Evolutionary conservation across 2,113 vertebrate species (phyloP).

Genomic region (Halcyon senegalensis): DNA sequence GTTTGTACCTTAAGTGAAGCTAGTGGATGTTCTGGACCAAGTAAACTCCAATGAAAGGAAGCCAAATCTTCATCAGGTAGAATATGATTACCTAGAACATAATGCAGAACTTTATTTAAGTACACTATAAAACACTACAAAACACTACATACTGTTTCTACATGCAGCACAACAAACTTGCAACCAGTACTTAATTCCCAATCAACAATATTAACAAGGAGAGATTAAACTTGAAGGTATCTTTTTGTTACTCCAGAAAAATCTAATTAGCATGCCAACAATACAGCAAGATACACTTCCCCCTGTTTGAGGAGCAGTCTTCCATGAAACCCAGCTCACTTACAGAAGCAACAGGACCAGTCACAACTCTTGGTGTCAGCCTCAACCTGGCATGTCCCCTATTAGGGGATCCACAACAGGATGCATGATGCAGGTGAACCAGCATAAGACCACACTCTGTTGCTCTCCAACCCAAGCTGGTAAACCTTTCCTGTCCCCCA

Average conservation of each 20-base stretch:
- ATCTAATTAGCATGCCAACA: neutral
- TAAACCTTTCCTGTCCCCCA: neutral
- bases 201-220: neutral
- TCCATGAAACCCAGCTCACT: neutral
- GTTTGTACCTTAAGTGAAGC: slow-evolving; percentile 92
- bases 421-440: neutral
- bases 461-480: neutral
- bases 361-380: neutral
- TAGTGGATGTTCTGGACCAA: slow-evolving; percentile 95
- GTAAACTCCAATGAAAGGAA: slow-evolving; percentile 98
- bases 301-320: neutral
- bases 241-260: neutral
- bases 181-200: neutral
- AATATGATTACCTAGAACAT: slow-evolving; percentile 92
- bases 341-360: neutral
- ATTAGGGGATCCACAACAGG: neutral
- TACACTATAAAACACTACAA: neutral
- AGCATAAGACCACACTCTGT: rapidly evolving
- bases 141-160: neutral
- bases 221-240: neutral
- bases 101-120: slow-evolving; percentile 48
- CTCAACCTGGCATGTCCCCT: neutral
- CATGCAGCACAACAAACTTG: neutral
- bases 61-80: slow-evolving; percentile 98
- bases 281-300: neutral